These are phyloP conservation scores for Himalopsyche anomala DNA, from an alignment of 2,888 invertebrate species.

Conservation along the genomic window DNA sequence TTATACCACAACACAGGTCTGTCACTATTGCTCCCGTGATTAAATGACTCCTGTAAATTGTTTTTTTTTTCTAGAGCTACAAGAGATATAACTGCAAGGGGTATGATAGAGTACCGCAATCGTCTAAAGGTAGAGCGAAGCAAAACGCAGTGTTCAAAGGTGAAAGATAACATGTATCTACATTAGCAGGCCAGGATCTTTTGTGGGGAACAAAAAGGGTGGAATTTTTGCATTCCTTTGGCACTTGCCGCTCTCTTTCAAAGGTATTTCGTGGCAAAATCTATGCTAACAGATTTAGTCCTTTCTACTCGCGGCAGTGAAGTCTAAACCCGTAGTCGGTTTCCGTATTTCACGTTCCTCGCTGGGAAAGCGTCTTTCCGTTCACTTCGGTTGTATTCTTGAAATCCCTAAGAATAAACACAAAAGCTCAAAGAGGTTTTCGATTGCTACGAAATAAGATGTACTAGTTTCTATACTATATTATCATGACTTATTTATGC, in stretches of 20 bases:
- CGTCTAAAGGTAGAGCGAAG: constrained; percentile 44
- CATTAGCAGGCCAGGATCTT: constrained; percentile 56
- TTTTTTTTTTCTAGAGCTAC: not conserved
- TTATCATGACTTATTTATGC: not conserved
- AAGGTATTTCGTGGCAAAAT: constrained; percentile 63
- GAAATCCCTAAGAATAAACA: constrained; percentile 18
- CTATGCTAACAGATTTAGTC: constrained; percentile 65
- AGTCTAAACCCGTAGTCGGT: constrained; percentile 11
- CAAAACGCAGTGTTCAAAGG: constrained; percentile 54
- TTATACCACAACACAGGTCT: too few relatives aligned
- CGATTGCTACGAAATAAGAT: not conserved
- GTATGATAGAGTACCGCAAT: constrained; percentile 54
- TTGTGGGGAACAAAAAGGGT: constrained; percentile 53
- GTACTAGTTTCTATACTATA: not conserved
- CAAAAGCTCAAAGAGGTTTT: constrained; percentile 34
- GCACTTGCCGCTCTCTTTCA: constrained; percentile 56
- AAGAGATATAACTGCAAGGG: not conserved
- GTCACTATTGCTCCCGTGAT: not conserved
- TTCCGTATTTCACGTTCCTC: not conserved
- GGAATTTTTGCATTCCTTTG: constrained; percentile 65
- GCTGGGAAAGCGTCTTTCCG: not conserved
- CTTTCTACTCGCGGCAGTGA: constrained; percentile 32
- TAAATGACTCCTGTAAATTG: not conserved
- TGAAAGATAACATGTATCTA: constrained; percentile 61
- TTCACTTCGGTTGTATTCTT: constrained; percentile 10